These are phyloP conservation scores for Chlorodrepanis virens DNA, from an alignment of 2,113 vertebrate genomes.

Conservation along the genomic window DNA sequence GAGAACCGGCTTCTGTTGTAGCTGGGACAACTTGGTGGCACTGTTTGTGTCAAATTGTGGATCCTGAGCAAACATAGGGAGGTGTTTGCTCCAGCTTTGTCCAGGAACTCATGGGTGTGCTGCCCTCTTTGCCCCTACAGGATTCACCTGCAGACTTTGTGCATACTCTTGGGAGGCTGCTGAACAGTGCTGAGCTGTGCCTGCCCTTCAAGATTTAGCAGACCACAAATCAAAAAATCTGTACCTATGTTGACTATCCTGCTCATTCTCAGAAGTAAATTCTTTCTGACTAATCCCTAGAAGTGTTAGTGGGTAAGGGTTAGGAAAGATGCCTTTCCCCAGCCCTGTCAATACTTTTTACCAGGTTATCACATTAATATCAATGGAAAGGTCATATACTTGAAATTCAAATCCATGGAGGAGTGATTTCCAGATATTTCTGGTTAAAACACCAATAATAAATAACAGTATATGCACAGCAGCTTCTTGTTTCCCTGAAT, in stretches of 20 bases:
- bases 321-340: background rate
- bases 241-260: background rate
- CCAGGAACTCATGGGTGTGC: accelerated
- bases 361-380: background rate
- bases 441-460: background rate
- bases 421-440: background rate
- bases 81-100: accelerated
- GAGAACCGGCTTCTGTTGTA: background rate
- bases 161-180: background rate
- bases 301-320: background rate
- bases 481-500: background rate
- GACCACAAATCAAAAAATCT: background rate
- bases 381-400: background rate
- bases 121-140: background rate
- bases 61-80: background rate
- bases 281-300: background rate
- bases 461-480: background rate
- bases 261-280: background rate
- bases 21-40: background rate
- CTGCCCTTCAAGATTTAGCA: background rate
- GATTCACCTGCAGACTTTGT: background rate
- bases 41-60: background rate
- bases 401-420: background rate
- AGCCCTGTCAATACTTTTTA: background rate
- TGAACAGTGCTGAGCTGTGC: background rate